Evolutionary conservation across 2,113 vertebrate species (phyloP), one percentile per base, ranked within the genome.

Genomic region (Maylandia zebra): DNA sequence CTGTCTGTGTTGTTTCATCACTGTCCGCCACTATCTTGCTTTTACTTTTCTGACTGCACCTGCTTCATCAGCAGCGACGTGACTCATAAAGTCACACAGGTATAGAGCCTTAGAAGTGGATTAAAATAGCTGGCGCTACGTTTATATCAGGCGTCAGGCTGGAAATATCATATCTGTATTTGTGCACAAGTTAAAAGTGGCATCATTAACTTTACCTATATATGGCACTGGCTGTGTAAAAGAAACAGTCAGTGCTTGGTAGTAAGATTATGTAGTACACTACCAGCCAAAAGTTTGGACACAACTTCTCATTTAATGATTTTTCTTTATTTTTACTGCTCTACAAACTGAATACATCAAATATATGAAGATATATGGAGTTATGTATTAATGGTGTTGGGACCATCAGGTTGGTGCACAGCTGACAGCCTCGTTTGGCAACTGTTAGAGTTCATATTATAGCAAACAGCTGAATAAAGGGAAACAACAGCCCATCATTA

Each of bases 1-100:
- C 55, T 79, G 48, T 86, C 48, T 85, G 24, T 32, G 17, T 36
- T 50, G 76, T 45, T 80, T 59, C 22, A 10, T 30, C 45, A n/a
- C 6, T 81, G 22, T 43, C 59, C 32, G 59, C 74, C 66, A 4
- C 66, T 14, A 3, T 48, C 36, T 74, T 69, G 13, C 36, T 64
- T n/a, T 38, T 41, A 13, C 50, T n/a, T 81, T 32, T 81, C 43
- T 50, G 10, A 79, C 43, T 84, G 82, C 57, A 81, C 66, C 81
- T 43, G 56, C 10, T 50, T 45, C 7, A 85, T 45, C 24, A 83
- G 22, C 17, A 2, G 66, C 57, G 78, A 48, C 11, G 69, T 91
- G 92, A 93, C 80, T 93, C 90, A 92, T 86, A 74, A 84, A 90
- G 57, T 7, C 83, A 88, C 61, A 83, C 38, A 38, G 48, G 57